Evolutionary conservation across 2,888 invertebrate genomes (phyloP), one percentile per base, ranked within the genome.

Genomic region (Synergus itoensis): DNA sequence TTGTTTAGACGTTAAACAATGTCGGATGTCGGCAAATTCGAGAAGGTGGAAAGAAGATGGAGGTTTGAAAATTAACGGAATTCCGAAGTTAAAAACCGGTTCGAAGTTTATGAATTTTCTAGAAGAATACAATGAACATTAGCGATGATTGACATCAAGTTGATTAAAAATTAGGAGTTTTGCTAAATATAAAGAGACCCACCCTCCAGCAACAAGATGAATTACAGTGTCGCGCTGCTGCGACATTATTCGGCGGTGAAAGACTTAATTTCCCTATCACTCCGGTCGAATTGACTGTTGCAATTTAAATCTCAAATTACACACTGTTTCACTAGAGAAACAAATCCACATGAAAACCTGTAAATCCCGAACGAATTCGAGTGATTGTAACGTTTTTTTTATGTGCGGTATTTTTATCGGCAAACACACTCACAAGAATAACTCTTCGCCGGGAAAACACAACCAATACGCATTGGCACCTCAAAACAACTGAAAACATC

Each of bases 151-250:
- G 77, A 65, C 16, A 65, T 40, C 28, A 11, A 12, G 11, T 45
- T 21, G 28, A 28, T 48, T 18, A 2, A 36, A 53, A 45, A 8
- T 67, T 4, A 14, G 4, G 16, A 45, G 40, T 63, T 43, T 21
- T 62, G 9, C 41, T 28, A 65, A 40, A 40, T n/a, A n/a, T 45
- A 40, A 43, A 64, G 18, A 85, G 86, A 95, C 97, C 95, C 94
- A 98, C 98, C 98, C 98, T 95, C 98, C 98, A 92, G 98, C 98
- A 89, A 98, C 94, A 90, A 98, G 95, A 94, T 98, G 98, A 93
- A 98, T 98, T 88, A 98, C 95, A 87, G 97, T 97, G 93, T 98
- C 98, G 93, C 94, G 94, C 53, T 73, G 21, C 93, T 96, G 96
- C 94, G 95, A 95, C 96, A 95, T 96, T 86, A 87, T 91, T 79